phyloP scores from a whole-genome alignment of 2,113 vertebrate genomes.

The Saguinus midas region DNA sequence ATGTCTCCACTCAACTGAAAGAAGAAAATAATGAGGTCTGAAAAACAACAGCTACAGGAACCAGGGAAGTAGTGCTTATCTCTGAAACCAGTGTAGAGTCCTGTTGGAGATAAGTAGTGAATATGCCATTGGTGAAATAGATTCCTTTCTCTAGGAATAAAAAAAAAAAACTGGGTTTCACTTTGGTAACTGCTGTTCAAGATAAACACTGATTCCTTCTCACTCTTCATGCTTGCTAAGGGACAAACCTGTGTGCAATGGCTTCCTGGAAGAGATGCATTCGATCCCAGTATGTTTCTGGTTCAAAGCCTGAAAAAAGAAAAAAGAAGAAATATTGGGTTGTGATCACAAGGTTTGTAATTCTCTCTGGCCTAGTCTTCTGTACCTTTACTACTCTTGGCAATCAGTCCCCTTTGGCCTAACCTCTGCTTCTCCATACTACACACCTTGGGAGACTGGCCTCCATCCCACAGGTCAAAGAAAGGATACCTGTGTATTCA shows the following conservation, averaged over 20 bases:
- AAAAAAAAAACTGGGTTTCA: background rate
- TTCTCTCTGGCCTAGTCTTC: background rate
- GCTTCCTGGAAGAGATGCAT: slow-evolving; percentile 99
- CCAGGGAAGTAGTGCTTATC: background rate
- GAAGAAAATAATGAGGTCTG: background rate
- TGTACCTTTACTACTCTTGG: background rate
- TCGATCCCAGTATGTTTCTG: slow-evolving; percentile 97
- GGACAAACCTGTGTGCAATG: slow-evolving; percentile 91
- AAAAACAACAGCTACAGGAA: background rate
- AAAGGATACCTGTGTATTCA: background rate
- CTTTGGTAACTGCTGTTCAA: background rate
- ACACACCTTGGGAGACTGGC: background rate
- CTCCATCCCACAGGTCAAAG: background rate
- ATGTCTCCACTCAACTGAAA: background rate
- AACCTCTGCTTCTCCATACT: background rate
- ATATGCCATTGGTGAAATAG: background rate
- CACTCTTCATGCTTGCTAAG: background rate
- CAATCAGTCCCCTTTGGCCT: background rate
- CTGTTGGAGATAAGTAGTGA: background rate
- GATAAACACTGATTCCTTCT: background rate
- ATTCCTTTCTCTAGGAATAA: background rate
- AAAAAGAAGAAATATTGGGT: background rate
- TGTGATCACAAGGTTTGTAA: background rate
- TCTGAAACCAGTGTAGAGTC: background rate
- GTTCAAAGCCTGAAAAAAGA: slow-evolving; percentile 91